These are phyloP conservation scores for Anticlea derivata DNA, from an alignment of 2,888 invertebrate species.

Conservation along the genomic window DNA sequence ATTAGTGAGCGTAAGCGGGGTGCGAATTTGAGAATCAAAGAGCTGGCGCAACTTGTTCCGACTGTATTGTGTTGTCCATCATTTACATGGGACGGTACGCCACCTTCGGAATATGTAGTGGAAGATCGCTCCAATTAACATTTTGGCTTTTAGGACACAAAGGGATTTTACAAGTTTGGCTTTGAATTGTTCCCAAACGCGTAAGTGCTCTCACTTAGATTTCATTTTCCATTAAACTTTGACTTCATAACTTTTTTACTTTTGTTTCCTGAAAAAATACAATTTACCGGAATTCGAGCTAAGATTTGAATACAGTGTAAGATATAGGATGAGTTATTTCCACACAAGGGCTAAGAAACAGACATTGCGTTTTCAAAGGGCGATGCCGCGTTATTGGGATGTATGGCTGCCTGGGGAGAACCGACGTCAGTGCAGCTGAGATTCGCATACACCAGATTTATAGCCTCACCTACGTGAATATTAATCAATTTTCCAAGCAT, in stretches of 20 bases:
- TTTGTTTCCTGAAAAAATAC: too few relatives aligned
- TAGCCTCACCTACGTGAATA: conserved; percentile 64
- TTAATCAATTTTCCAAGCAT: conserved; percentile 57
- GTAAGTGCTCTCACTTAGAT: conserved; percentile 2
- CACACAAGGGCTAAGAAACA: conserved; percentile 37
- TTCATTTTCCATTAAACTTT: not conserved
- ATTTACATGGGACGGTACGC: conserved; percentile 78
- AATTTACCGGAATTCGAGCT: not conserved
- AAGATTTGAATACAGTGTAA: conserved; percentile 21
- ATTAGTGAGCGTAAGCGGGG: conserved; percentile 83
- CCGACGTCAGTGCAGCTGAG: conserved; percentile 61
- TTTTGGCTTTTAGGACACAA: conserved; percentile 52
- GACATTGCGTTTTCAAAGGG: conserved; percentile 55
- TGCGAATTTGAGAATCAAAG: conserved; percentile 82
- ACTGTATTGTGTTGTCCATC: conserved; percentile 73
- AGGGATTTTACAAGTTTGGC: conserved; percentile 18
- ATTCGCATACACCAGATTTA: conserved; percentile 76
- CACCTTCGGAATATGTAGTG: conserved; percentile 58
- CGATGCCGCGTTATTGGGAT: conserved; percentile 67
- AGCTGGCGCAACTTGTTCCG: conserved; percentile 69
- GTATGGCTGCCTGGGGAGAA: conserved; percentile 75
- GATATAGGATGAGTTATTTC: conserved; percentile 24
- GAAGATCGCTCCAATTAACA: conserved; percentile 52
- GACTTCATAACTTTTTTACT: too few relatives aligned
- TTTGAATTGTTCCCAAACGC: conserved; percentile 20